A percentile compares a stretch with the other conserved stretches of the same genome.
These are phyloP conservation scores for Galaxias olidus DNA, from an alignment of 2,797 vertebrate species.

Conservation along the genomic window DNA sequence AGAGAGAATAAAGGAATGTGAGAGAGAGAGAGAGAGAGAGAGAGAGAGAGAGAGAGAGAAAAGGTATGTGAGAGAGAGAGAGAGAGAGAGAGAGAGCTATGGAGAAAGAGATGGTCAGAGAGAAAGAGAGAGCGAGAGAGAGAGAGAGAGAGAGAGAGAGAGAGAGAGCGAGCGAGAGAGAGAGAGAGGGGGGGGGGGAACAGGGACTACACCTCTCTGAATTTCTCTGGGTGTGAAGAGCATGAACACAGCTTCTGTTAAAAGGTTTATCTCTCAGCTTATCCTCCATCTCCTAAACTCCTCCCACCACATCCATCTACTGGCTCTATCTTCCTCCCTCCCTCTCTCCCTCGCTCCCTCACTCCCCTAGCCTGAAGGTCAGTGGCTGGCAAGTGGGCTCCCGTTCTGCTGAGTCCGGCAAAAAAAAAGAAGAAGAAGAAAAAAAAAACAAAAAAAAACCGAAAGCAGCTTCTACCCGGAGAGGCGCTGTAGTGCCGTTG, in stretches of 20 bases:
- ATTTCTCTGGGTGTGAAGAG: no score
- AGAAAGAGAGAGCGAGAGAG: neutral
- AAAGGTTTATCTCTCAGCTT: neutral
- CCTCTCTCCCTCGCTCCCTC: constrained; percentile 4
- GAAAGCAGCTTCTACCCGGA: no score
- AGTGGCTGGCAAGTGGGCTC: constrained; percentile 56
- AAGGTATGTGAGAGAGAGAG: neutral
- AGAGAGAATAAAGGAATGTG: no score
- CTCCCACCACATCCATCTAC: constrained; percentile 13
- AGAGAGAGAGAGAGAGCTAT: neutral
- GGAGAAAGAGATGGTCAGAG: neutral
- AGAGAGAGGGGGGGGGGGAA: no score
- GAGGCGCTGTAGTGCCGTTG: constrained; percentile 35
- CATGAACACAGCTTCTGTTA: neutral
- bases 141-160: constrained; percentile 17
- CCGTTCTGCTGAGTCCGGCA: constrained; percentile 75
- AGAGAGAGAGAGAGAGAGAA: constrained; percentile 1
- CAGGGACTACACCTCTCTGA: neutral
- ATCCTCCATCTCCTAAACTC: neutral
- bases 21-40: neutral
- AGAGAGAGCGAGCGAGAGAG: neutral
- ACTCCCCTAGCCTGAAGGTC: constrained; percentile 63
- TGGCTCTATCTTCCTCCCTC: no score
- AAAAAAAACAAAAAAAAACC: constrained; percentile 49
- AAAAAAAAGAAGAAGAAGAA: constrained; percentile 50